These are phyloP conservation scores for Erebia epiphron DNA, from an alignment of 2,888 invertebrate species.

Conservation along the genomic window DNA sequence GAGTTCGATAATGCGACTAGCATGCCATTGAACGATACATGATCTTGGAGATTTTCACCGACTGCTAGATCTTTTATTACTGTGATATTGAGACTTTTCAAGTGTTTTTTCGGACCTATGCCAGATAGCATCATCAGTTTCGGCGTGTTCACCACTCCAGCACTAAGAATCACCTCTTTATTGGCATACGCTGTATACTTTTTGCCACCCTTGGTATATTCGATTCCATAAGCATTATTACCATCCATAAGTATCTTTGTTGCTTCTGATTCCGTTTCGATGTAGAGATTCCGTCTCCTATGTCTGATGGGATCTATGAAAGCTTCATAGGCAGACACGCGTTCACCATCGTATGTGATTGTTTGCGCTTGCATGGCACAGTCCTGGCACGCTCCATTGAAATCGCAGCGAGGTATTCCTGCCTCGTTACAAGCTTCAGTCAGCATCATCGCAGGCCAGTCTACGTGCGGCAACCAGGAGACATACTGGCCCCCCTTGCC, in stretches of 20 bases:
- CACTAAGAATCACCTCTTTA: constrained; percentile 65
- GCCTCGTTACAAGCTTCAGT: constrained; percentile 82
- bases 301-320: constrained; percentile 85
- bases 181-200: constrained; percentile 53
- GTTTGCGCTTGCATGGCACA: constrained; percentile 84
- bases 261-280: constrained; percentile 78
- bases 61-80: constrained; percentile 61
- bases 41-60: constrained; percentile 69
- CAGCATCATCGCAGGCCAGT: constrained; percentile 78
- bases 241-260: constrained; percentile 80
- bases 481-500: constrained; percentile 83
- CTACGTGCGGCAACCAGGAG: constrained; percentile 83
- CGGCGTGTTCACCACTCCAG: constrained; percentile 61
- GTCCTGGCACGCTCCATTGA: constrained; percentile 77
- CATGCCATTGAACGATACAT: constrained; percentile 70
- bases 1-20: constrained; percentile 77
- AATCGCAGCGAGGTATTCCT: constrained; percentile 81
- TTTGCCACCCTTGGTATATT: constrained; percentile 49
- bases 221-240: constrained; percentile 61
- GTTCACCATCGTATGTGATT: constrained; percentile 77
- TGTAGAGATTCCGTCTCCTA: constrained; percentile 72
- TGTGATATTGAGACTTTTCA: constrained; percentile 52
- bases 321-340: constrained; percentile 85
- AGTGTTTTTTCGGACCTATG: constrained; percentile 60
- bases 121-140: constrained; percentile 68